These are phyloP conservation scores for Prionchulus punctatus DNA, from an alignment of 2,888 invertebrate genomes.

Conservation along the genomic window DNA sequence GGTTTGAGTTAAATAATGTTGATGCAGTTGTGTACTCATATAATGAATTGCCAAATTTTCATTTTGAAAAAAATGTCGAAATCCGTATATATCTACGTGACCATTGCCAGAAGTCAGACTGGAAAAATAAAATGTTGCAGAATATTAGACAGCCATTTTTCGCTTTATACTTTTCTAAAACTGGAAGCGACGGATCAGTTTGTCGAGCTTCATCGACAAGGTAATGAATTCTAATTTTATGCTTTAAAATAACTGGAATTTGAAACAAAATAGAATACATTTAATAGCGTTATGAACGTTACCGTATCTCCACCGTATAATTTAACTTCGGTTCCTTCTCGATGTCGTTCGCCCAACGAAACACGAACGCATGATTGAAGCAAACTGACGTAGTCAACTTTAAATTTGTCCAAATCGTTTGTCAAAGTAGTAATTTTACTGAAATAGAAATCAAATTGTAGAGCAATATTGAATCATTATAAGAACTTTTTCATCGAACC, in stretches of 20 bases:
- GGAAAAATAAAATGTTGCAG: constrained; percentile 12
- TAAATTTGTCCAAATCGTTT: constrained; percentile 36
- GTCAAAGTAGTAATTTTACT: constrained; percentile 32
- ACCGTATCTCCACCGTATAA: background rate
- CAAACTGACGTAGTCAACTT: constrained; percentile 38
- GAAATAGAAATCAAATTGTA: constrained; percentile 10
- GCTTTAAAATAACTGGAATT: background rate
- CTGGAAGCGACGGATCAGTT: constrained; percentile 39
- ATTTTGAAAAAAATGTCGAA: constrained; percentile 37
- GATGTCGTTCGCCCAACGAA: constrained; percentile 35
- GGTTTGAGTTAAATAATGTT: constrained; percentile 33
- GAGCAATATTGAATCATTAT: background rate
- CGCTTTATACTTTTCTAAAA: constrained; percentile 35
- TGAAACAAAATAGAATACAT: background rate
- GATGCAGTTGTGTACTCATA: constrained; percentile 38
- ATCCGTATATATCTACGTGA: constrained; percentile 42
- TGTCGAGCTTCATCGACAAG: constrained; percentile 37
- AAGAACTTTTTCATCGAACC: background rate
- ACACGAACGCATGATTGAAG: constrained; percentile 40
- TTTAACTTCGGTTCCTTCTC: background rate
- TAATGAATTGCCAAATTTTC: constrained; percentile 39
- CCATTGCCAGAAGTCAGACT: constrained; percentile 31
- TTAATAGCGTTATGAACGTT: background rate
- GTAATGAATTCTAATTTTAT: constrained; percentile 26
- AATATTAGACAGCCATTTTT: background rate